These are phyloP conservation scores for Drosophila planitibia DNA, from an alignment of 2,888 invertebrate genomes.

Conservation along the genomic window DNA sequence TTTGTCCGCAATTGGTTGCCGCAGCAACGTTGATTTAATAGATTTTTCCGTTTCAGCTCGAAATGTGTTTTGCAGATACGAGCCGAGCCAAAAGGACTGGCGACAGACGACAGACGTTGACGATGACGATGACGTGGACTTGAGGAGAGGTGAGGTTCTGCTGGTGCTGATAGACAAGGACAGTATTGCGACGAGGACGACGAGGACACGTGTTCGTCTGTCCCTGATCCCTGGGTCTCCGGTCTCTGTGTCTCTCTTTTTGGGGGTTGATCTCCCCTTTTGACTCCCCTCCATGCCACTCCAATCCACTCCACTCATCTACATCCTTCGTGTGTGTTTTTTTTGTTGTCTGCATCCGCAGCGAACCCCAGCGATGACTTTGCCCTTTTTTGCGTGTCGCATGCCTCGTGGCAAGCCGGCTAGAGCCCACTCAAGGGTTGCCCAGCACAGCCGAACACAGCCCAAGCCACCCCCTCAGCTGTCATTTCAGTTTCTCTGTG, in stretches of 20 bases:
- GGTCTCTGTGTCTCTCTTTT: background rate
- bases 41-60: constrained; percentile 83
- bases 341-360: constrained; percentile 33
- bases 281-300: background rate
- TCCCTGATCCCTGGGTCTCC: background rate
- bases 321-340: constrained; percentile 15
- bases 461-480: constrained; percentile 7
- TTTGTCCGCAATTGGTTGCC: constrained; percentile 85
- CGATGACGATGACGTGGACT: constrained; percentile 32
- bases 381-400: constrained; percentile 58
- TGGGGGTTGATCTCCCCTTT: constrained; percentile 13
- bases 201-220: constrained; percentile 42
- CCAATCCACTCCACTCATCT: background rate
- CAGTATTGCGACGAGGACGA: constrained; percentile 1
- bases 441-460: background rate
- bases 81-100: constrained; percentile 8
- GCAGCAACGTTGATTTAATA: constrained; percentile 85
- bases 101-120: background rate
- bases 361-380: constrained; percentile 28
- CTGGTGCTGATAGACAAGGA: background rate
- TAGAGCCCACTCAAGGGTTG: constrained; percentile 24
- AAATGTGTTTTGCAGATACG: constrained; percentile 80
- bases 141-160: constrained; percentile 3
- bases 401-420: constrained; percentile 6
- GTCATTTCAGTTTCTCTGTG: constrained; percentile 24